These are phyloP conservation scores for Omphaloscelis lunosa DNA, from an alignment of 2,888 invertebrate species.

Conservation along the genomic window DNA sequence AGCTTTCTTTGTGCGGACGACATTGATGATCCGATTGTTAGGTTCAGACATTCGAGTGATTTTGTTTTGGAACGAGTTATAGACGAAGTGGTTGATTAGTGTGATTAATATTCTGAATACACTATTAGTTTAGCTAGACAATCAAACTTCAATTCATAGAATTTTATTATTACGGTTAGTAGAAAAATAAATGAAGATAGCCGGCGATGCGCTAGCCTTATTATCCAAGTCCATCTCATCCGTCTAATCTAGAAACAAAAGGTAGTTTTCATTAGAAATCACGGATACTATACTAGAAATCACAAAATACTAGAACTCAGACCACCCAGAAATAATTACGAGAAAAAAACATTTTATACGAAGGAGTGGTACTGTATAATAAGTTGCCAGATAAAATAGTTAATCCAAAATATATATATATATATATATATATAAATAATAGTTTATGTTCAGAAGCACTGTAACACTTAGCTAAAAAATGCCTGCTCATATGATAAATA, in stretches of 20 bases:
- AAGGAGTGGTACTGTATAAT: too few species aligned
- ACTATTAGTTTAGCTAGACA: not conserved
- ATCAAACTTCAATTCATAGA: not conserved
- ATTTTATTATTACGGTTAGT: not conserved
- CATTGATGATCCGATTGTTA: constrained; percentile 43
- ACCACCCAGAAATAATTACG: too few species aligned
- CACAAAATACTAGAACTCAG: too few species aligned
- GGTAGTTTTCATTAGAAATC: not conserved
- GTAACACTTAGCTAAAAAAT: too few species aligned
- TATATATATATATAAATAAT: too few species aligned
- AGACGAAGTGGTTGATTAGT: not conserved
- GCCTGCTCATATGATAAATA: too few species aligned
- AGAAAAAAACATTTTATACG: too few species aligned
- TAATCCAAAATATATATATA: too few species aligned
- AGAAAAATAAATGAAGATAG: not conserved
- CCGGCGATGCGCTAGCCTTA: not conserved
- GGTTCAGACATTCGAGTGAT: constrained; percentile 40
- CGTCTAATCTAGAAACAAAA: not conserved
- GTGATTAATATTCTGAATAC: not conserved
- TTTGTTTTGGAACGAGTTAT: constrained; percentile 13
- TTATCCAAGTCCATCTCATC: not conserved
- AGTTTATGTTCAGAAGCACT: too few species aligned
- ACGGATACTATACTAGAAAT: too few species aligned
- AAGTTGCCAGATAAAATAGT: too few species aligned
- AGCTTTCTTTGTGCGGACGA: constrained; percentile 50